Evolutionary conservation across 2,797 vertebrate species (phyloP), one percentile per base, ranked within the genome.

Genomic region (Prunella strophiata): DNA sequence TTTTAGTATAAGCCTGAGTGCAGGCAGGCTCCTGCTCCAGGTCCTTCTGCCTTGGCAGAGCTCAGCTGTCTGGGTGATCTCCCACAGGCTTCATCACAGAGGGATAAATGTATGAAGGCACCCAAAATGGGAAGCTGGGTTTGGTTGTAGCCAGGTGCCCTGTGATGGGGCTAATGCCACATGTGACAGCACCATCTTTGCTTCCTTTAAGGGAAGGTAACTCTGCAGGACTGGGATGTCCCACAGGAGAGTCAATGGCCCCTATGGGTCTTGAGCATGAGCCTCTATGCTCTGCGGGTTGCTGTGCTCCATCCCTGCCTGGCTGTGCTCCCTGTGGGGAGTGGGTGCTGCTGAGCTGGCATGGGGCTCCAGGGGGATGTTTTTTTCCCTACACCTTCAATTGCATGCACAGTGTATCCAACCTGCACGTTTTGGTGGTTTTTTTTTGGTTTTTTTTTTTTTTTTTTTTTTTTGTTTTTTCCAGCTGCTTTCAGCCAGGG

Each of bases 301-400:
- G 43, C 79, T 66, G 59, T 38, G 50, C n/a, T 82, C 68, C 19
- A 34, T 34, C 45, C 25, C 51, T 34, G 29, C 26, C 58, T 32
- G 45, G 23, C 63, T 73, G 40, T 40, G 34, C 17, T 88, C 20
- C 40, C 43, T 20, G 8, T 23, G 63, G 42, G 50, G 29, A 50
- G 10, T 1, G 15, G 42, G 17, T 48, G 63, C 34, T 79, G 47
- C 55, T 1, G 3, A 5, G 11, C 21, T 1, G 1, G n/a, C 3
- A 3, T 2, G 8, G 40, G 34, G 11, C 47, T 89, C 42, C n/a
- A 9, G 32, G 21, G 11, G 74, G 18, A 22, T 4, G 13, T 11
- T 75, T 61, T 38, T 50, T n/a, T 30, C 54, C 54, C 34, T n/a
- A 45, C 2, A 17, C 8, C 42, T 78, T 36, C 74, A 65, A 16